Evolutionary conservation across 2,113 vertebrate species (phyloP).

Genomic region (Delphinus delphis): DNA sequence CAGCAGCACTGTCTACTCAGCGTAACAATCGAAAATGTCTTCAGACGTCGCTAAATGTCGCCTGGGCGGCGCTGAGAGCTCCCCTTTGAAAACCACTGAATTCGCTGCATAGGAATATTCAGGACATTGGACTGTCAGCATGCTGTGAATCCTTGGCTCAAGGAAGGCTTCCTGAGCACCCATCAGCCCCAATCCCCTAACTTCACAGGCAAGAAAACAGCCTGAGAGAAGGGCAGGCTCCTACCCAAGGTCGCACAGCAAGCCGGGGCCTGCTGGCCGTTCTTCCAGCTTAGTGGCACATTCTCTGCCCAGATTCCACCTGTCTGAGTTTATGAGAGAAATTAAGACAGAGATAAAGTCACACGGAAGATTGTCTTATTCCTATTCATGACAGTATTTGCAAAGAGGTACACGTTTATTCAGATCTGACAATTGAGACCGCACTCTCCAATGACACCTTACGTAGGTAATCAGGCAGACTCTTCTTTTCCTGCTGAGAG

Average conservation of each 20-base stretch:
- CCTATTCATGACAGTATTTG: neutral
- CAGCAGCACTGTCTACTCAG: neutral
- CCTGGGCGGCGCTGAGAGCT: neutral
- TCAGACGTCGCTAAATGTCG: neutral
- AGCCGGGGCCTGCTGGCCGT: no score
- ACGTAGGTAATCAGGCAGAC: neutral
- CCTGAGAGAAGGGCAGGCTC: neutral
- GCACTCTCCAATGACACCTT: fast-evolving
- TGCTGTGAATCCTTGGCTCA: neutral
- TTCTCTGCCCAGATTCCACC: neutral
- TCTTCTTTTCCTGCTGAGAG: neutral
- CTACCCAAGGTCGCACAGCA: neutral
- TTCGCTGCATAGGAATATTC: fast-evolving
- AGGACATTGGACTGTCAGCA: neutral
- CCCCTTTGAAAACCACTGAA: neutral
- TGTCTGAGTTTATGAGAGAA: neutral
- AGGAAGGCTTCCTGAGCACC: fast-evolving
- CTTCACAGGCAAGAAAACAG: neutral
- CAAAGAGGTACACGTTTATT: neutral
- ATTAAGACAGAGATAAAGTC: neutral
- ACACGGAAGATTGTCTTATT: neutral
- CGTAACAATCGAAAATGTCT: neutral
- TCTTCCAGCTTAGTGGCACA: fast-evolving
- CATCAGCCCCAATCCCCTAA: neutral
- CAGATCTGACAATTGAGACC: neutral